phyloP scores from a whole-genome alignment of 2,113 vertebrate species.

The Pica pica region DNA sequence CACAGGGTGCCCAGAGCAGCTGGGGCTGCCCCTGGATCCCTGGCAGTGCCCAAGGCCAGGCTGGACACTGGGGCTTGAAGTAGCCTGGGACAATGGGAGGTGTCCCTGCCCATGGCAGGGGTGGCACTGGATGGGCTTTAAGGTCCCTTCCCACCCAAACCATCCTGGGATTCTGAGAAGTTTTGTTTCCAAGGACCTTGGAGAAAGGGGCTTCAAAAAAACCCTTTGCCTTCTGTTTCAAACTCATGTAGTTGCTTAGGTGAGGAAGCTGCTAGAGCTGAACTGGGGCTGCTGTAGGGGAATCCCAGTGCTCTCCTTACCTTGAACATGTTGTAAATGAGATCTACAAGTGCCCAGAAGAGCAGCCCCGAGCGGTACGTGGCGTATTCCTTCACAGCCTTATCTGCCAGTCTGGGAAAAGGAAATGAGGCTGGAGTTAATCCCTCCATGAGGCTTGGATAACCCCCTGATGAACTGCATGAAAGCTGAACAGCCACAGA shows the following conservation, averaged over 20 bases:
- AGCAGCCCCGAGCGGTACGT: constrained; percentile 93
- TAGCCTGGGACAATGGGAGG: background rate
- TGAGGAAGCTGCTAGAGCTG: background rate
- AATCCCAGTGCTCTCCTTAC: constrained; percentile 51
- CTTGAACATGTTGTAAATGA: constrained; percentile 97
- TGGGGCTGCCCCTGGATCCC: background rate
- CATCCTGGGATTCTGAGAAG: background rate
- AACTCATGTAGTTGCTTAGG: rapidly evolving
- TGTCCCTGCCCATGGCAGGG: background rate
- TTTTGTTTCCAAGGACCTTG: background rate
- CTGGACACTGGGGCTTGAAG: rapidly evolving
- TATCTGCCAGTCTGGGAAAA: constrained; percentile 85
- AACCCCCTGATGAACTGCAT: background rate
- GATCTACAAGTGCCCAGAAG: constrained; percentile 97
- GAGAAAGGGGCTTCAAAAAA: background rate
- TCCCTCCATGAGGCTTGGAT: background rate
- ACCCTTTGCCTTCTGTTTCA: background rate
- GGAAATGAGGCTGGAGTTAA: background rate
- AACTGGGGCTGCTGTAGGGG: background rate
- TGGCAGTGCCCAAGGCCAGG: background rate
- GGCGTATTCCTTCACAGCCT: constrained; percentile 88
- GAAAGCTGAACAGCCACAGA: background rate
- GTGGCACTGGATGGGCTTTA: rapidly evolving
- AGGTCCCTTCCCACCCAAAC: background rate
- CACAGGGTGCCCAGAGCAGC: background rate